These are phyloP conservation scores for Darevskia mixta DNA, from an alignment of 2,797 vertebrate species.

Conservation along the genomic window DNA sequence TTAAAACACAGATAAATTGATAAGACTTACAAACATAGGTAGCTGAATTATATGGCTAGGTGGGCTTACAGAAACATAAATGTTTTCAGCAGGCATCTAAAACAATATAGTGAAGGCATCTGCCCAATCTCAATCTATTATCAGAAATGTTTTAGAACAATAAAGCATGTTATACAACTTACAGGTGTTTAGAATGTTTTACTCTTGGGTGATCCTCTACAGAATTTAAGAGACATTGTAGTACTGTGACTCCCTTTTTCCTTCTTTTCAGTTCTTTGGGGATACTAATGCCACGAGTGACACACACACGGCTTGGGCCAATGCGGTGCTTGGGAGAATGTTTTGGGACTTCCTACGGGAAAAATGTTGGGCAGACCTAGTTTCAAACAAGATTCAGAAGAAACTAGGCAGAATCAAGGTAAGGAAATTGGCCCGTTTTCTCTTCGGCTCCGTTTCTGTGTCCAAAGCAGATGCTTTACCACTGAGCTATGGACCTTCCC, in stretches of 20 bases:
- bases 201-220: neutral
- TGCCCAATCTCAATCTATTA: too few relatives aligned
- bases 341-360: conserved; percentile 92
- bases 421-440: conserved; percentile 34
- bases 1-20: too few relatives aligned
- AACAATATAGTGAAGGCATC: too few relatives aligned
- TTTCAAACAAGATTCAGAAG: conserved; percentile 90
- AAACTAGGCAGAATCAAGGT: conserved; percentile 93
- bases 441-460: neutral
- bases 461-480: too few relatives aligned
- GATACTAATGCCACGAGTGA: neutral
- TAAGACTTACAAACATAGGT: too few relatives aligned
- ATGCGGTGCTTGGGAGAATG: conserved; percentile 86
- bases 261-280: neutral
- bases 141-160: too few relatives aligned
- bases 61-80: too few relatives aligned
- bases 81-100: too few relatives aligned
- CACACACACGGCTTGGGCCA: conserved; percentile 77
- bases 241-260: neutral
- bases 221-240: neutral
- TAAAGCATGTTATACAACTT: too few relatives aligned
- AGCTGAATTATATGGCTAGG: too few relatives aligned
- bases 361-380: conserved; percentile 85
- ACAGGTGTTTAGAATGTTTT: neutral
- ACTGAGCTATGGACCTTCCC: too few relatives aligned